Conservation (phyloP, 2,113 vertebrate species). For the Pyxicephalus adspersus region DNA sequence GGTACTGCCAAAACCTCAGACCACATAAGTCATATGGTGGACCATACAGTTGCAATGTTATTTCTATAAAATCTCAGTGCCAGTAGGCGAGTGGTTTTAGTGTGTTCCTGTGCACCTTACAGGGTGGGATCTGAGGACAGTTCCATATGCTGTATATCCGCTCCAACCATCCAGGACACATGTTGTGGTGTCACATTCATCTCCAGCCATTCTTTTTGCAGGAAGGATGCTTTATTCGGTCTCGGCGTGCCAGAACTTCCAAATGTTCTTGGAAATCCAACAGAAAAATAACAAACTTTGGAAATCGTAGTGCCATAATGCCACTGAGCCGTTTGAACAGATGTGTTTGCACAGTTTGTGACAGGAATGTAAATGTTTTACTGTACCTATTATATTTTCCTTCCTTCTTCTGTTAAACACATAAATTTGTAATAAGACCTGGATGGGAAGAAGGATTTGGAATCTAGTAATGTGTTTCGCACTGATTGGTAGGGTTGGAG, state of each 20-base stretch:
- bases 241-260: constrained; percentile 53
- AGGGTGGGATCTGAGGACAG: constrained; percentile 58
- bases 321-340: constrained; percentile 57
- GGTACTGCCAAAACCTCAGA: constrained; percentile 52
- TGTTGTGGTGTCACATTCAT: constrained; percentile 60
- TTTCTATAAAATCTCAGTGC: constrained; percentile 65
- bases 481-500: constrained; percentile 4
- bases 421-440: constrained; percentile 43
- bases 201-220: constrained; percentile 53
- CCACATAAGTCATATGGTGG: constrained; percentile 63
- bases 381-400: constrained; percentile 46
- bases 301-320: constrained; percentile 58
- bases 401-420: constrained; percentile 53
- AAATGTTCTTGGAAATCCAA: constrained; percentile 56
- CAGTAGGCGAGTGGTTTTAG: constrained; percentile 64
- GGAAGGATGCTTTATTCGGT: constrained; percentile 57
- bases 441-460: constrained; percentile 29
- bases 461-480: constrained; percentile 29
- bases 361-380: constrained; percentile 49
- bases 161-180: constrained; percentile 65
- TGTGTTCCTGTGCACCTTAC: constrained; percentile 63
- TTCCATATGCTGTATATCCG: constrained; percentile 65
- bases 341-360: constrained; percentile 8
- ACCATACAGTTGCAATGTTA: constrained; percentile 57
- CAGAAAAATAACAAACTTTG: constrained; percentile 31